Conservation (phyloP, 2,797 vertebrate species). For the Pogoniulus pusillus region DNA sequence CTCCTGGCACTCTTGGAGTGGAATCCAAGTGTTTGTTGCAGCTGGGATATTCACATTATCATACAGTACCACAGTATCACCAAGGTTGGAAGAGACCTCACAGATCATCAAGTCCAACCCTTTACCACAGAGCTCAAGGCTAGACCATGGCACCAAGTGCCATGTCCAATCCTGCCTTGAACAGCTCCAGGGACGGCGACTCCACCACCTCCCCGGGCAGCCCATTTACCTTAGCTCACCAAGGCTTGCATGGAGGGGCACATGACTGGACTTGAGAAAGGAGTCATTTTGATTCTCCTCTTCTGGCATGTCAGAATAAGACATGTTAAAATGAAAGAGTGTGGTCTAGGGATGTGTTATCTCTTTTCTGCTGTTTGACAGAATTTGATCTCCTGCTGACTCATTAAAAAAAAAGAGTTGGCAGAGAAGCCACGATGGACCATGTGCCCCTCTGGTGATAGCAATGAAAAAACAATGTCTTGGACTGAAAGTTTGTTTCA, state of each 20-base stretch:
- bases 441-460: constrained; percentile 47
- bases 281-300: background rate
- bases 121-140: too few species aligned
- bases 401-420: constrained; percentile 46
- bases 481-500: constrained; percentile 39
- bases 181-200: too few species aligned
- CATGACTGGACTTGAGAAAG: background rate
- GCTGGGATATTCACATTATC: background rate
- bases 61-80: too few species aligned
- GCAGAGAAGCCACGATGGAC: constrained; percentile 21
- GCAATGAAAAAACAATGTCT: constrained; percentile 57
- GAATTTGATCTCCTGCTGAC: constrained; percentile 47
- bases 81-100: too few species aligned
- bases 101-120: too few species aligned
- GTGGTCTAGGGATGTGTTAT: constrained; percentile 22
- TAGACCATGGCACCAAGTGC: too few species aligned
- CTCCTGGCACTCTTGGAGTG: background rate
- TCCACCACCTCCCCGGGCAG: too few species aligned
- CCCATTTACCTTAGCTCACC: background rate
- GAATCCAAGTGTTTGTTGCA: background rate
- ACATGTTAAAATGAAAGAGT: background rate
- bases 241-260: background rate
- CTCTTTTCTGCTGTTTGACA: constrained; percentile 45
- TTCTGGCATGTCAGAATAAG: background rate
- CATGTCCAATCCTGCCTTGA: too few species aligned